Evolutionary conservation across 2,797 vertebrate genomes (phyloP).

Genomic region (Alfaro cultratus): DNA sequence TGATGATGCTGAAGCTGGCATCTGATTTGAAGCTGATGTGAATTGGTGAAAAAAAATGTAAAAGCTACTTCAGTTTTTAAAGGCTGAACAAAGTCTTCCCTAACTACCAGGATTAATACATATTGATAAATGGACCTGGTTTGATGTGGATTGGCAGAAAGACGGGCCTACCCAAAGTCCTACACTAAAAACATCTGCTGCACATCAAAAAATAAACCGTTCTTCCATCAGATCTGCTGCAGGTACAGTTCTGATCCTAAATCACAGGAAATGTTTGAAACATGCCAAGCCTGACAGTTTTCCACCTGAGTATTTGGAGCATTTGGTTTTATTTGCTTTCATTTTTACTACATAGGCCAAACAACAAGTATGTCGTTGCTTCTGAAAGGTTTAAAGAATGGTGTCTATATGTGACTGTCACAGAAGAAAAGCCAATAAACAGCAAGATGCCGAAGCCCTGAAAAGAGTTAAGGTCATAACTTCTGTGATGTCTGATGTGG

Average conservation of each 20-base stretch:
- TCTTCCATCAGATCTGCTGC: not conserved
- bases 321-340: not conserved
- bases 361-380: not conserved
- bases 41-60: not conserved
- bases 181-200: not conserved
- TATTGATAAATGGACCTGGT: too few species aligned
- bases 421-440: constrained; percentile 13
- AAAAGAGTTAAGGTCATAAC: constrained; percentile 42
- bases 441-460: constrained; percentile 53
- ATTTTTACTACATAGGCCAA: not conserved
- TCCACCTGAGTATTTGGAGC: not conserved
- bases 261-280: not conserved
- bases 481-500: not conserved
- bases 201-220: not conserved
- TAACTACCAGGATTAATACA: not conserved
- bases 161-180: not conserved
- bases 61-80: not conserved
- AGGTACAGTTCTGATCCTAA: not conserved
- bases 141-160: too few species aligned
- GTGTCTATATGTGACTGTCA: not conserved
- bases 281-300: not conserved
- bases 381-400: not conserved
- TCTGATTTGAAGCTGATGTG: not conserved
- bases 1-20: not conserved
- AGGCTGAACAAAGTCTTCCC: not conserved